phyloP scores from a whole-genome alignment of 2,113 vertebrate species.

The Falco punctatus region DNA sequence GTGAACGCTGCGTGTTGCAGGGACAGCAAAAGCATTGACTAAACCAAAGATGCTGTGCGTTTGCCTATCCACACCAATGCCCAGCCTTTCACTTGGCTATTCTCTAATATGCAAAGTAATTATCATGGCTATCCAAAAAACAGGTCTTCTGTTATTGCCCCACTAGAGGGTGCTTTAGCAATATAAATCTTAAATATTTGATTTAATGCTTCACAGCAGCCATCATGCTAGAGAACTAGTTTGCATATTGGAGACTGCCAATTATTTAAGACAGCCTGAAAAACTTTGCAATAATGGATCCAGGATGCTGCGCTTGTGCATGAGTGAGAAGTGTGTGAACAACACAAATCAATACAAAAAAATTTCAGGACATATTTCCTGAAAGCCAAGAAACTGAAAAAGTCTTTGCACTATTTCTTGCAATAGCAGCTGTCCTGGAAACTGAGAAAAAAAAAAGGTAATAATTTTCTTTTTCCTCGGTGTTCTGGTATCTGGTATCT shows the following conservation, averaged over 20 bases:
- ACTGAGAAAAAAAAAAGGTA: background rate
- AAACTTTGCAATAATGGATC: background rate
- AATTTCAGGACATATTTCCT: background rate
- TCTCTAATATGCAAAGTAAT: background rate
- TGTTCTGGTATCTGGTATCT: background rate
- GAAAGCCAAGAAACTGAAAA: background rate
- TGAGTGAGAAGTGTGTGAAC: background rate
- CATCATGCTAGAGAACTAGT: background rate
- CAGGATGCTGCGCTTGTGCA: background rate
- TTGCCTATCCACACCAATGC: background rate
- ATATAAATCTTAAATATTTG: slow-evolving; percentile 69
- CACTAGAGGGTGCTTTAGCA: slow-evolving; percentile 83
- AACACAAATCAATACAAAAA: background rate
- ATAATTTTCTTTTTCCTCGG: background rate
- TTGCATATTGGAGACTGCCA: background rate
- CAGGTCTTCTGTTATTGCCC: slow-evolving; percentile 52
- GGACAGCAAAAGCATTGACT: background rate
- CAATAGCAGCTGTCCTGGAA: background rate
- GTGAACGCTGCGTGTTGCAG: background rate
- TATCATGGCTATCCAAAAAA: background rate
- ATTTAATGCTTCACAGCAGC: background rate
- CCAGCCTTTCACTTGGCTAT: background rate
- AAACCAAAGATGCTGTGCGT: background rate
- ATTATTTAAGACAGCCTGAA: background rate
- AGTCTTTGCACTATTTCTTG: background rate